phyloP scores from a whole-genome alignment of 2,797 vertebrate genomes.

The Coregonus suidteri region DNA sequence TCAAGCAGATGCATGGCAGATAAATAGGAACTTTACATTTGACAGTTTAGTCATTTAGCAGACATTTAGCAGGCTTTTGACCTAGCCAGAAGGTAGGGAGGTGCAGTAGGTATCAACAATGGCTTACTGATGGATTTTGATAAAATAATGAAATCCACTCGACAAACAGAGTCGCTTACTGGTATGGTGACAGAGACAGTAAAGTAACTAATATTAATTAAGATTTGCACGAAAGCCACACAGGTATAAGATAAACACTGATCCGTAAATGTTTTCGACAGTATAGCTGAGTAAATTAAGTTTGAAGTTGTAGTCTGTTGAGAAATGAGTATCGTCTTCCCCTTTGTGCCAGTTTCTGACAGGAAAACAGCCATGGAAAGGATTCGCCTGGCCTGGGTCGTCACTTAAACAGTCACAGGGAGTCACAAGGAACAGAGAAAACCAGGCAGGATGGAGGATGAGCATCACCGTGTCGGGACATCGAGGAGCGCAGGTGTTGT shows the following conservation, averaged over 20 bases:
- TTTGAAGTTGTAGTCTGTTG: neutral
- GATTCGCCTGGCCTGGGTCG: neutral
- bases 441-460: slow-evolving; percentile 7
- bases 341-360: neutral
- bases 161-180: neutral
- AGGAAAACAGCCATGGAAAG: neutral
- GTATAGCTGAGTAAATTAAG: neutral
- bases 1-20: neutral
- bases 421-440: neutral
- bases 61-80: too few relatives aligned
- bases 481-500: slow-evolving; percentile 44
- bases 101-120: slow-evolving; percentile 12
- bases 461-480: slow-evolving; percentile 31
- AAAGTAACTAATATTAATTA: neutral
- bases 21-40: neutral
- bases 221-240: neutral
- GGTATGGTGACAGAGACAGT: neutral
- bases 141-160: neutral
- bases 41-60: too few relatives aligned
- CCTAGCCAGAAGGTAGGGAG: too few relatives aligned
- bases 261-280: neutral
- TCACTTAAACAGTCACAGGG: slow-evolving; percentile 1
- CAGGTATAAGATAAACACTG: neutral
- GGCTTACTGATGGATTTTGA: slow-evolving; percentile 19
- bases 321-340: neutral